Evolutionary conservation across 2,113 vertebrate genomes (phyloP).

Genomic region (Thinocorus orbignyianus): DNA sequence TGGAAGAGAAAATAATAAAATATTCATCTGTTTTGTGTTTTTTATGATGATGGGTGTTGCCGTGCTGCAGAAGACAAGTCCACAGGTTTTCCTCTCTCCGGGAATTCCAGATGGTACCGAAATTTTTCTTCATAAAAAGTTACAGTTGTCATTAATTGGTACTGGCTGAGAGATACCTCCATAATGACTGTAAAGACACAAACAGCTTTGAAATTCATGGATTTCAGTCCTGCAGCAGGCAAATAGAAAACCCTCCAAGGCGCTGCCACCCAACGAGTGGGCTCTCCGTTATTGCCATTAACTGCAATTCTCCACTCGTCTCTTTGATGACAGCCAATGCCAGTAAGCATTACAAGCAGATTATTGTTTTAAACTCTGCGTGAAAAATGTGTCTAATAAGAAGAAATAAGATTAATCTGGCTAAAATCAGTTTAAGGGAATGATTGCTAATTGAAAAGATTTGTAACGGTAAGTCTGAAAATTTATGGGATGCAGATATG

Average conservation of each 20-base stretch:
- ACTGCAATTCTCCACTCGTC: neutral
- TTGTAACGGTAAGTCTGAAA: neutral
- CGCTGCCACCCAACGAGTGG: neutral
- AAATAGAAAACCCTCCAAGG: rapidly evolving
- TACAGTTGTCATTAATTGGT: neutral
- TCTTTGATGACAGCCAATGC: neutral
- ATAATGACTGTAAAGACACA: neutral
- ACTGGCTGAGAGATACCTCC: neutral
- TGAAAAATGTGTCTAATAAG: conserved; percentile 19
- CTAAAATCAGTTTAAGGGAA: conserved; percentile 39
- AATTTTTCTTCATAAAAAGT: neutral
- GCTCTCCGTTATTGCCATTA: neutral
- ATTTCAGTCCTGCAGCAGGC: neutral
- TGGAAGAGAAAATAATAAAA: neutral
- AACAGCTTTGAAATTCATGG: neutral
- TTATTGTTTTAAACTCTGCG: conserved; percentile 32
- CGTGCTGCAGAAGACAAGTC: neutral
- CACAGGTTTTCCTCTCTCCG: neutral
- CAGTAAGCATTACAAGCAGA: neutral
- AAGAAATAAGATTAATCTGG: conserved; percentile 52
- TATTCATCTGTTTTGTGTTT: neutral
- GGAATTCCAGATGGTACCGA: neutral
- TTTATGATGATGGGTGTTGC: rapidly evolving
- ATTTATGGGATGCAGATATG: neutral
- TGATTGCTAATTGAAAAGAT: neutral